Evolutionary conservation across 2,888 invertebrate genomes (phyloP).

Genomic region (Melieria picta): DNA sequence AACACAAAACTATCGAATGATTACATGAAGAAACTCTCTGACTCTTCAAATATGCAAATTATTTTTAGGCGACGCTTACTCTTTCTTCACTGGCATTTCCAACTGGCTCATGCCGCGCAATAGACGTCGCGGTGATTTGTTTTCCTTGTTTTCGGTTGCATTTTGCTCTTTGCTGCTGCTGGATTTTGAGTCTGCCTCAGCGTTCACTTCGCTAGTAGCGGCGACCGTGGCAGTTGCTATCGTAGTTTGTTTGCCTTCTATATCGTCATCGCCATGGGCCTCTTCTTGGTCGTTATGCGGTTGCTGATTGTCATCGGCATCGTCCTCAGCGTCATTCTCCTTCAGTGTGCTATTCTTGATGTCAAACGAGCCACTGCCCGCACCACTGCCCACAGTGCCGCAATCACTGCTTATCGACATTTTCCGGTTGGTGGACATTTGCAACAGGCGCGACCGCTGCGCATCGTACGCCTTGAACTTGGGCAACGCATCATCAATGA

Average conservation of each 20-base stretch:
- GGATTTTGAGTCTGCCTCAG: conserved; percentile 11
- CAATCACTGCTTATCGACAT: conserved; percentile 50
- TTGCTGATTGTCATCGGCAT: conserved; percentile 51
- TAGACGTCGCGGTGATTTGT: conserved; percentile 57
- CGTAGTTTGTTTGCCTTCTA: background rate
- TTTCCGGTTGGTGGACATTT: conserved; percentile 58
- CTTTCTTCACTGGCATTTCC: conserved; percentile 58
- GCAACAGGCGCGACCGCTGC: conserved; percentile 70
- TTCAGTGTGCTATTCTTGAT: conserved; percentile 48
- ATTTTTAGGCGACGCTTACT: conserved; percentile 55
- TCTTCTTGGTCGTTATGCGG: conserved; percentile 25
- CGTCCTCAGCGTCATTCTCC: conserved; percentile 56
- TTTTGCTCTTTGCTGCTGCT: background rate
- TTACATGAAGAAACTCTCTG: too few species aligned
- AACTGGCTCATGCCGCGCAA: conserved; percentile 61
- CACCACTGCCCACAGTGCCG: background rate
- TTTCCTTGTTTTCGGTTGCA: conserved; percentile 53
- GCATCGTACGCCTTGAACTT: conserved; percentile 84
- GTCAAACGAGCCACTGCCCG: conserved; percentile 40
- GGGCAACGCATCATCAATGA: conserved; percentile 90
- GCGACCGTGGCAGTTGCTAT: background rate
- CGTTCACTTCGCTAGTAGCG: background rate
- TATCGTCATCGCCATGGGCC: background rate
- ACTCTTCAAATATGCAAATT: too few species aligned
- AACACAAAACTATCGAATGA: too few species aligned